phyloP scores from a whole-genome alignment of 2,888 invertebrate genomes.

The Formica aserva region DNA sequence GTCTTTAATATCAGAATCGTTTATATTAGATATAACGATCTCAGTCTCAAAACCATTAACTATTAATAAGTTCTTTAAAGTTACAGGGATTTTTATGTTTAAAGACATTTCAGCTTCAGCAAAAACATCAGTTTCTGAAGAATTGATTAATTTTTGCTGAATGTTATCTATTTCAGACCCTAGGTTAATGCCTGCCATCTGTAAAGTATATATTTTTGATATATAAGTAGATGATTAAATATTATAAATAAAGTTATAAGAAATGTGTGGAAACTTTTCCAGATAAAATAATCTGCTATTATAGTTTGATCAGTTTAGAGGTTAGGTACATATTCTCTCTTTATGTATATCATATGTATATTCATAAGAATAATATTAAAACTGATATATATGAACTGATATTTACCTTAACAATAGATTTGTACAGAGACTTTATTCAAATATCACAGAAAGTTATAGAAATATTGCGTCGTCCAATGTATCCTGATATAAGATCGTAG shows the following conservation, averaged over 20 bases:
- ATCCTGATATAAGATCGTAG: no score
- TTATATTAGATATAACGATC: conserved; percentile 1
- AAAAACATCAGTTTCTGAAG: conserved; percentile 2
- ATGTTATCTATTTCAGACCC: neutral
- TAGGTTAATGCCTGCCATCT: neutral
- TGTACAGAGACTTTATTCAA: no score
- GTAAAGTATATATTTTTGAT: neutral
- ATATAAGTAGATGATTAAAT: neutral
- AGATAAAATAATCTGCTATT: no score
- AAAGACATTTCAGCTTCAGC: conserved; percentile 1
- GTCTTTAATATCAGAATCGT: neutral
- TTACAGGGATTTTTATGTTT: neutral
- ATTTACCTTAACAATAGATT: no score
- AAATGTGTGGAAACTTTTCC: no score
- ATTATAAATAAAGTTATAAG: neutral
- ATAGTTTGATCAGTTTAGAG: no score
- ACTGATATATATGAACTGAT: no score
- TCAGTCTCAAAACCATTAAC: neutral
- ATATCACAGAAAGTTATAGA: no score
- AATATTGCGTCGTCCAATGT: no score
- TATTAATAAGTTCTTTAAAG: conserved; percentile 14
- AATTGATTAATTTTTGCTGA: neutral
- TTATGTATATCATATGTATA: no score
- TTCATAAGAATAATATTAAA: no score
- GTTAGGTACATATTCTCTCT: no score